Percentiles rank a stretch among this genome's conserved stretches.
phyloP scores from a whole-genome alignment of 1,140 invertebrate species.

The Hypsibius dujardini region DNA sequence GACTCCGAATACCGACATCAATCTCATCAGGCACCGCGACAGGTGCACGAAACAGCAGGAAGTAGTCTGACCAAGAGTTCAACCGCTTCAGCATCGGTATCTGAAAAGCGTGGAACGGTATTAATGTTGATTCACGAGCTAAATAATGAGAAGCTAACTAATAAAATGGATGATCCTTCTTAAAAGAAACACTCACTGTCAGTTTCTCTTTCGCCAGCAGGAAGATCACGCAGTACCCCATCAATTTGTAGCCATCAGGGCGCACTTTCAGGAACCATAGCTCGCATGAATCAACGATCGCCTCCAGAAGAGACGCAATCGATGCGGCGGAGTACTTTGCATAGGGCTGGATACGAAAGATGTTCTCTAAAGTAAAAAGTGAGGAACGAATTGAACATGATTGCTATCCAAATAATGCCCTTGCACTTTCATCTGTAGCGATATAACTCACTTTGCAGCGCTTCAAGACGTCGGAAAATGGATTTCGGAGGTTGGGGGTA shows the following conservation, averaged over 20 bases:
- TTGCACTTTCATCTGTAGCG: not conserved
- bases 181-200: not conserved
- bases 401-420: not conserved
- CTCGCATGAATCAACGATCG: not conserved
- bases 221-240: not conserved
- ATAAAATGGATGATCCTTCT: not conserved
- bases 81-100: not conserved
- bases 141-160: no score
- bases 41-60: not conserved
- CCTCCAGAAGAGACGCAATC: not conserved
- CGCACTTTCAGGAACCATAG: constrained; percentile 1
- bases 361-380: not conserved
- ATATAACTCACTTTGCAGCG: not conserved
- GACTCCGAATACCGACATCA: not conserved
- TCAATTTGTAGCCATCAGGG: constrained; percentile 4
- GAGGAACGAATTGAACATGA: not conserved
- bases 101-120: not conserved
- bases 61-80: not conserved
- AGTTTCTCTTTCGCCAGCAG: not conserved
- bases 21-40: not conserved
- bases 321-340: not conserved
- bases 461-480: not conserved
- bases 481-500: not conserved
- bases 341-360: constrained; percentile 3
- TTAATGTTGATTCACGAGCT: not conserved